These are phyloP conservation scores for Osmerus mordax DNA, from an alignment of 2,113 vertebrate genomes.

Conservation along the genomic window DNA sequence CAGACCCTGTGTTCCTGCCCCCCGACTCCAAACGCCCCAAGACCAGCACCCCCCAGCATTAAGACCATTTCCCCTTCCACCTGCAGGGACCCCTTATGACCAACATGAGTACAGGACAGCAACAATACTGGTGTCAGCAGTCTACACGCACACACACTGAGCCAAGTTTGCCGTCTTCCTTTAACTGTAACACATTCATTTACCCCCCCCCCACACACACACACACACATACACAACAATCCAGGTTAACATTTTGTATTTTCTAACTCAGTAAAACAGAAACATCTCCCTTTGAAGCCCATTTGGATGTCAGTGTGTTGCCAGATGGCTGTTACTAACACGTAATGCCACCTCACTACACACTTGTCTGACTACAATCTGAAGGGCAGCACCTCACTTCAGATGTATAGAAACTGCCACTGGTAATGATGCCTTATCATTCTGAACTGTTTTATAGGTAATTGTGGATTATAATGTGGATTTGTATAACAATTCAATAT, in stretches of 20 bases:
- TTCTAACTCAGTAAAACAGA: too few species aligned
- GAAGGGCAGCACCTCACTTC: too few species aligned
- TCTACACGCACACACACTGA: not conserved
- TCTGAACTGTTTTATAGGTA: slow-evolving; percentile 21
- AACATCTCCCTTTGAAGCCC: too few species aligned
- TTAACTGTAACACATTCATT: not conserved
- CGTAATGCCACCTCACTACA: too few species aligned
- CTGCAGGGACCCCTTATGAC: slow-evolving; percentile 11
- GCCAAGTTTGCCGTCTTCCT: not conserved
- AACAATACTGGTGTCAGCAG: not conserved
- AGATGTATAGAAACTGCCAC: not conserved
- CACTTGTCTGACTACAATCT: too few species aligned
- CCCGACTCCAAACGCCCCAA: slow-evolving; percentile 81
- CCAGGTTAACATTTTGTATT: not conserved
- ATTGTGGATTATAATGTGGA: slow-evolving; percentile 22
- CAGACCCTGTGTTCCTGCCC: slow-evolving; percentile 72
- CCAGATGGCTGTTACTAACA: too few species aligned
- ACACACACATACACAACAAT: too few species aligned
- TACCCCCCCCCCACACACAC: not conserved
- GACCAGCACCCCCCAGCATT: slow-evolving; percentile 52
- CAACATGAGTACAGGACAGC: not conserved
- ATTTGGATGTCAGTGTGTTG: too few species aligned
- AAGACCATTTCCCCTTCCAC: slow-evolving; percentile 29
- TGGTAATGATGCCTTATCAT: slow-evolving; percentile 17
- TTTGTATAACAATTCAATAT: slow-evolving; percentile 23